phyloP scores from a whole-genome alignment of 2,888 invertebrate species.

The Cerceris ruficornis region DNA sequence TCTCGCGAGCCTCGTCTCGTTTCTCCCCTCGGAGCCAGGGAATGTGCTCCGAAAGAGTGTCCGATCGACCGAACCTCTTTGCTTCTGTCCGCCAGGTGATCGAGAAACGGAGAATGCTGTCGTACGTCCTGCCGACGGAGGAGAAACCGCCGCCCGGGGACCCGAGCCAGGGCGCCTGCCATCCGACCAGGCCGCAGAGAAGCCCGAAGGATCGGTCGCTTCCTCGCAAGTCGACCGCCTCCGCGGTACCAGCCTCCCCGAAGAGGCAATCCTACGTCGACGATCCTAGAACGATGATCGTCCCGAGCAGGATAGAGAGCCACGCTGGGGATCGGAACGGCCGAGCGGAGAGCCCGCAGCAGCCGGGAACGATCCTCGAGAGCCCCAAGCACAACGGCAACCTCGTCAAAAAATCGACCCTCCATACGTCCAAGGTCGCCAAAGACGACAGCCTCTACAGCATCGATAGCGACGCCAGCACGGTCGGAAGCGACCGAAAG shows the following conservation, averaged over 20 bases:
- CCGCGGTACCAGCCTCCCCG: conserved; percentile 50
- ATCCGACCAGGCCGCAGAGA: conserved; percentile 55
- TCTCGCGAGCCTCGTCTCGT: neutral
- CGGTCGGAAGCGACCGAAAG: conserved; percentile 85
- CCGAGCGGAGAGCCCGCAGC: conserved; percentile 41
- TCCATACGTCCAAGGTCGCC: conserved; percentile 75
- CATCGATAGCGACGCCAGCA: conserved; percentile 87
- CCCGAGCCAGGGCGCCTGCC: conserved; percentile 64
- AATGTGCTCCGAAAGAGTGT: too few species aligned
- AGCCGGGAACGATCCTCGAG: conserved; percentile 59
- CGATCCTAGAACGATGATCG: conserved; percentile 65
- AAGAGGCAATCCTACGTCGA: conserved; percentile 53
- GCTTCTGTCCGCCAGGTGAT: conserved; percentile 54
- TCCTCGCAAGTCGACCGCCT: conserved; percentile 18
- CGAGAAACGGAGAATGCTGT: conserved; percentile 84
- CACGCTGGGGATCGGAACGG: conserved; percentile 33
- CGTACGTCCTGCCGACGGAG: conserved; percentile 90
- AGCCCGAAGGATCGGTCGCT: conserved; percentile 40
- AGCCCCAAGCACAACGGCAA: conserved; percentile 80
- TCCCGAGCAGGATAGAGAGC: conserved; percentile 66
- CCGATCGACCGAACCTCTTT: neutral
- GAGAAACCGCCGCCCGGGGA: conserved; percentile 87
- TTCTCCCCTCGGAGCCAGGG: too few species aligned
- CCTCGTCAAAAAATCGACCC: conserved; percentile 75
- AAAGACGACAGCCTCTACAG: conserved; percentile 89